phyloP scores from a whole-genome alignment of 2,797 vertebrate species.

The Aeoliscus strigatus region DNA sequence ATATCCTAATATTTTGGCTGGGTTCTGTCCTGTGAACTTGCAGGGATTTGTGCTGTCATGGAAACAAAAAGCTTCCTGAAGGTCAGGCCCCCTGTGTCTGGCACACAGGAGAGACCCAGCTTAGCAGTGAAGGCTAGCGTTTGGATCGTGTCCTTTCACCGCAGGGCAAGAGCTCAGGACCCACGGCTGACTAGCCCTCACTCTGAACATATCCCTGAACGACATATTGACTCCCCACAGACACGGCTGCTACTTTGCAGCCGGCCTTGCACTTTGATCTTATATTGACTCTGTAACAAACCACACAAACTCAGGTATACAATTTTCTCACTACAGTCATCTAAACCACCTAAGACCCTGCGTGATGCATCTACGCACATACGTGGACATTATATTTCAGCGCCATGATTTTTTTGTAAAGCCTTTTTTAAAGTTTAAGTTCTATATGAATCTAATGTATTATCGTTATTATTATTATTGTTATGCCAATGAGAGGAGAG shows the following conservation, averaged over 20 bases:
- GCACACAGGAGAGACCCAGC: constrained; percentile 10
- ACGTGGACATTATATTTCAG: too few relatives aligned
- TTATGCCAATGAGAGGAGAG: too few relatives aligned
- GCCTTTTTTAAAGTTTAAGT: too few relatives aligned
- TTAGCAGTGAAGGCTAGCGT: constrained; percentile 4
- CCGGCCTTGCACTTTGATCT: constrained; percentile 14
- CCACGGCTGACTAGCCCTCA: constrained; percentile 8
- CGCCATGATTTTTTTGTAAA: too few relatives aligned
- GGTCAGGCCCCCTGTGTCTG: constrained; percentile 20
- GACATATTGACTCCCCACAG: too few relatives aligned
- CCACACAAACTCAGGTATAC: too few relatives aligned
- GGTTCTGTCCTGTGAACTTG: constrained; percentile 7
- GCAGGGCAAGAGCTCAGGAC: constrained; percentile 9
- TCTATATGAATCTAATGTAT: too few relatives aligned
- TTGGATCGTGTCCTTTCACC: constrained; percentile 31
- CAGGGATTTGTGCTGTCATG: constrained; percentile 18
- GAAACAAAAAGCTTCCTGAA: constrained; percentile 22
- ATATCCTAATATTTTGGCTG: constrained; percentile 2
- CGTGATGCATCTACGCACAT: too few relatives aligned
- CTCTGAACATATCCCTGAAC: constrained; percentile 5
- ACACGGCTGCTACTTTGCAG: background rate
- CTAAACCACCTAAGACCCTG: too few relatives aligned
- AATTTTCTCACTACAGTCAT: too few relatives aligned
- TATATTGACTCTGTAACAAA: too few relatives aligned
- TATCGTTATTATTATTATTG: too few relatives aligned